Percentiles rank a stretch among this genome's conserved stretches.
These are phyloP conservation scores for Nibea albiflora DNA, from an alignment of 2,113 vertebrate species.

Conservation along the genomic window DNA sequence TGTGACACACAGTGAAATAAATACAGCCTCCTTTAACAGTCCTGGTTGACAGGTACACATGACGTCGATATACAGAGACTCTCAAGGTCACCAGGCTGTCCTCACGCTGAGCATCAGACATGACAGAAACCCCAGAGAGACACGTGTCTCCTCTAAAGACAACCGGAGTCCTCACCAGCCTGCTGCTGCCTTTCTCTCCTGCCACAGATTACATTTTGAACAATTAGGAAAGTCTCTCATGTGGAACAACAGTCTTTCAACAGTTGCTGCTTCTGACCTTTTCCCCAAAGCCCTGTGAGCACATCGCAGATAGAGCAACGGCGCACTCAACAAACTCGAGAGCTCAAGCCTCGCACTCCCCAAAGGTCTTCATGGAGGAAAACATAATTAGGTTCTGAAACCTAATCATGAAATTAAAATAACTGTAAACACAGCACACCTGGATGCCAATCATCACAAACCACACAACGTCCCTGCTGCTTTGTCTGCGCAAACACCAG, in stretches of 20 bases:
- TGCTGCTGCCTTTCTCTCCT: constrained; percentile 35
- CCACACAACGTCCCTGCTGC: background rate
- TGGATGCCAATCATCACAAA: constrained; percentile 21
- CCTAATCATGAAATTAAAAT: constrained; percentile 51
- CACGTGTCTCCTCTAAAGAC: constrained; percentile 56
- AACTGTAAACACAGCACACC: constrained; percentile 41
- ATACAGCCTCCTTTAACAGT: constrained; percentile 8
- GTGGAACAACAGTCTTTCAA: constrained; percentile 75
- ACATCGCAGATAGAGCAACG: constrained; percentile 29
- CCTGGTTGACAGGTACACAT: constrained; percentile 39
- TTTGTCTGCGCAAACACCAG: constrained; percentile 8
- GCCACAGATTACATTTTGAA: constrained; percentile 65
- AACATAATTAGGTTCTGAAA: constrained; percentile 44
- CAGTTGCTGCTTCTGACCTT: constrained; percentile 67
- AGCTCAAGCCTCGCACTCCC: constrained; percentile 31
- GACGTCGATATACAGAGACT: constrained; percentile 38
- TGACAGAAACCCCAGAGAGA: constrained; percentile 62
- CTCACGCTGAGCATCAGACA: constrained; percentile 32
- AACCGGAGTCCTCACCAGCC: constrained; percentile 37
- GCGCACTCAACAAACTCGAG: constrained; percentile 40
- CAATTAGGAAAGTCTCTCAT: constrained; percentile 77
- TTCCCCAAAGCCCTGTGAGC: constrained; percentile 70
- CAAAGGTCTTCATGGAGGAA: constrained; percentile 33
- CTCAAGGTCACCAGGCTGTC: constrained; percentile 66
- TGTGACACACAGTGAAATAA: background rate